These are phyloP conservation scores for Octonoba sinensis DNA, from an alignment of 2,888 invertebrate genomes.

Conservation along the genomic window DNA sequence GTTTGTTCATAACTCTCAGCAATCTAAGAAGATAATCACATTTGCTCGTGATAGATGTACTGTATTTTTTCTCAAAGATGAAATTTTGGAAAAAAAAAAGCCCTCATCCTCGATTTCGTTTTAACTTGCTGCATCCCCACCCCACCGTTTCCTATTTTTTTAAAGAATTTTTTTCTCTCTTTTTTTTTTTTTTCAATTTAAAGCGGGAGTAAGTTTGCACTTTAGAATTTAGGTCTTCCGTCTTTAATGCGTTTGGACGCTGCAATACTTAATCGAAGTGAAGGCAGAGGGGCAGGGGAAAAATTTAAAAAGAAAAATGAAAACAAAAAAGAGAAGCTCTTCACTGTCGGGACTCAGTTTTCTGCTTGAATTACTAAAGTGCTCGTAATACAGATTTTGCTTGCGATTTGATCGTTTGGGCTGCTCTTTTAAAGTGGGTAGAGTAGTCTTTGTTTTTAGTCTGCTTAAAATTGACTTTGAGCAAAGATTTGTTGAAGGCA, in stretches of 20 bases:
- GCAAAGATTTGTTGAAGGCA: constrained; percentile 49
- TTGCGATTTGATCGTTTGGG: not conserved
- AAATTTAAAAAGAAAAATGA: constrained; percentile 46
- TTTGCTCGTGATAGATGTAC: constrained; percentile 60
- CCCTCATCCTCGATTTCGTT: constrained; percentile 51
- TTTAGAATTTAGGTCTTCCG: constrained; percentile 54
- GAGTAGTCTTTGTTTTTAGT: constrained; percentile 8
- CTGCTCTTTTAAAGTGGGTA: constrained; percentile 11
- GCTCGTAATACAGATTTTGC: constrained; percentile 61
- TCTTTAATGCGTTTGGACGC: constrained; percentile 56
- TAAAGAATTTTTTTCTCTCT: constrained; percentile 9
- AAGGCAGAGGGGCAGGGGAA: constrained; percentile 13
- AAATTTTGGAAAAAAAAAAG: constrained; percentile 36
- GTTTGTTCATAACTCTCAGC: constrained; percentile 48
- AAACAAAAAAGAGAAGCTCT: constrained; percentile 15
- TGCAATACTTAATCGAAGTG: constrained; percentile 51
- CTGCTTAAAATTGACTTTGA: constrained; percentile 31
- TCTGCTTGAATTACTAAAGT: constrained; percentile 63
- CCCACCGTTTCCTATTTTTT: constrained; percentile 36
- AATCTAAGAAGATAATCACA: constrained; percentile 52
- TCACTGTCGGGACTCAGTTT: constrained; percentile 33
- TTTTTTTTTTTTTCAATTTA: constrained; percentile 18
- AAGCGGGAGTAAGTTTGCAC: constrained; percentile 54
- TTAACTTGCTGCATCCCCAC: constrained; percentile 57
- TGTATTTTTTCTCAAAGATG: constrained; percentile 18